phyloP scores from a whole-genome alignment of 2,888 invertebrate genomes.

The Polydrusus pterygomalis region DNA sequence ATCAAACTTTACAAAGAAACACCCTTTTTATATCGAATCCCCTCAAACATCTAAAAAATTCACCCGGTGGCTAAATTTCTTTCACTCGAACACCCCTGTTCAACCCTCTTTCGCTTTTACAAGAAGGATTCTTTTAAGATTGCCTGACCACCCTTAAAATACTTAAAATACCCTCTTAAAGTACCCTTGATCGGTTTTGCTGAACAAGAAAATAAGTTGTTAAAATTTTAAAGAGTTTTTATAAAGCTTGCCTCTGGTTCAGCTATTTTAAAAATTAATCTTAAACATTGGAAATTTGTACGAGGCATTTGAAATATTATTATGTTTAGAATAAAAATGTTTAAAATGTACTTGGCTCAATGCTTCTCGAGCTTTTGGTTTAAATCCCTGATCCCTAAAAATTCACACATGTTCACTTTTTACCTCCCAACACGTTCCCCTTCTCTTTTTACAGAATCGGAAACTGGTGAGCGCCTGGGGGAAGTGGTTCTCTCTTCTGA shows the following conservation, averaged over 20 bases:
- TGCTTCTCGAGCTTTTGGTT: too few relatives aligned
- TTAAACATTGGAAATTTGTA: too few relatives aligned
- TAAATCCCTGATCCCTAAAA: too few relatives aligned
- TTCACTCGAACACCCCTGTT: constrained; percentile 48
- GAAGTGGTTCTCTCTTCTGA: too few relatives aligned
- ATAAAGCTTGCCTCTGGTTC: constrained; percentile 1
- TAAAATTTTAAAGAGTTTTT: constrained; percentile 22
- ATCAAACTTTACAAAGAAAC: constrained; percentile 22
- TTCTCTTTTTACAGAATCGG: too few relatives aligned
- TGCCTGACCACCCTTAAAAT: constrained; percentile 59
- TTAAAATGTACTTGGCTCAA: too few relatives aligned
- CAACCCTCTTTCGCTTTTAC: constrained; percentile 48
- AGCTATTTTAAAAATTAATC: too few relatives aligned
- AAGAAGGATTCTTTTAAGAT: constrained; percentile 55
- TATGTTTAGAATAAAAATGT: too few relatives aligned
- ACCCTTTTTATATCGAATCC: constrained; percentile 24
- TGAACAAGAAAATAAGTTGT: constrained; percentile 30
- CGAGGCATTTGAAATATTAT: too few relatives aligned
- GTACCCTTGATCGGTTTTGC: constrained; percentile 51
- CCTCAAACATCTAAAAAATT: constrained; percentile 41
- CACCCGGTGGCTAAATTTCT: constrained; percentile 45
- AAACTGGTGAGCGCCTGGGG: too few relatives aligned
- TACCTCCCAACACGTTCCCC: too few relatives aligned
- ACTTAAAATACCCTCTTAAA: constrained; percentile 52
- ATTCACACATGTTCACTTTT: too few relatives aligned